phyloP scores from a whole-genome alignment of 2,888 invertebrate genomes.

The Eutolmus rufibarbis region DNA sequence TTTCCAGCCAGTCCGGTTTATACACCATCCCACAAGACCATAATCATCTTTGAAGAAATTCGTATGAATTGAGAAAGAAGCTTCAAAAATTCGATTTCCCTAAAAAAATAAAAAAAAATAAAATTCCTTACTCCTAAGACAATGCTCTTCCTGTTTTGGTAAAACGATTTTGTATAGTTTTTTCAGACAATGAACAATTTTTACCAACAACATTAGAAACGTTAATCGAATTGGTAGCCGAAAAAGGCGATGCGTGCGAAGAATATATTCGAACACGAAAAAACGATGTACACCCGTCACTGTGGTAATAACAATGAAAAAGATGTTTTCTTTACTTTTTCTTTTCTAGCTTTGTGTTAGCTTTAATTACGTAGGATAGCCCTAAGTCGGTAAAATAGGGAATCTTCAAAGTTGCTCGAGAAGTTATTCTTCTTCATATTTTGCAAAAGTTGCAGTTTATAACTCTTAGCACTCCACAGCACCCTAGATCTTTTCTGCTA shows the following conservation, averaged over 20 bases:
- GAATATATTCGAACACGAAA: conserved; percentile 67
- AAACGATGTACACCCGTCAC: conserved; percentile 62
- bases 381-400: background rate
- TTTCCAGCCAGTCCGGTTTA: background rate
- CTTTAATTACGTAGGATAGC: background rate
- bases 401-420: background rate
- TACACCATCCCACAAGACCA: background rate
- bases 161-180: conserved; percentile 62
- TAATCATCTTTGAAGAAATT: conserved; percentile 26
- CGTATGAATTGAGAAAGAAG: background rate
- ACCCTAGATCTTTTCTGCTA: background rate
- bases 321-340: conserved; percentile 43
- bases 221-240: conserved; percentile 69
- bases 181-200: conserved; percentile 61
- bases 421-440: background rate
- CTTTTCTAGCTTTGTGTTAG: conserved; percentile 34
- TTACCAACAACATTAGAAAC: conserved; percentile 65
- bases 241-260: conserved; percentile 73
- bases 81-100: conserved; percentile 14
- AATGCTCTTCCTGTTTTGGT: conserved; percentile 39
- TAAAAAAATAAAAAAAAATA: background rate
- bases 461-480: background rate
- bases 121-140: background rate
- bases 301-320: conserved; percentile 58
- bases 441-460: background rate